phyloP scores from a whole-genome alignment of 2,113 vertebrate genomes.

The Melanerpes formicivorus region DNA sequence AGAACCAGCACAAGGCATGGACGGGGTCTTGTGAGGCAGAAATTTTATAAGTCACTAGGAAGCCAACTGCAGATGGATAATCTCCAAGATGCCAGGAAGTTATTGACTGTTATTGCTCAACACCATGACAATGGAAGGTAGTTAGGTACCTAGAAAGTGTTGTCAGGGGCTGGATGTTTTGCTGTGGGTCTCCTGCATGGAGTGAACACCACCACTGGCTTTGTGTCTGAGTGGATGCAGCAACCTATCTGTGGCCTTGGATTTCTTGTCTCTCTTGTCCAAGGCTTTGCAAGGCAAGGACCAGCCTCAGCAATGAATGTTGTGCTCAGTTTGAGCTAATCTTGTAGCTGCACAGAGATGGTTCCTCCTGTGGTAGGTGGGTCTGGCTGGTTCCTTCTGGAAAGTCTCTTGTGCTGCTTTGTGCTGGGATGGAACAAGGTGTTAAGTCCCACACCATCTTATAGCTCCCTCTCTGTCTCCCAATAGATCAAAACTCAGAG shows the following conservation, averaged over 20 bases:
- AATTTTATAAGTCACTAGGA: background rate
- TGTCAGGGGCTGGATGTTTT: background rate
- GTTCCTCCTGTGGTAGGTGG: background rate
- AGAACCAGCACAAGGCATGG: background rate
- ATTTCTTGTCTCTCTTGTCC: background rate
- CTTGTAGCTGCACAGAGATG: background rate
- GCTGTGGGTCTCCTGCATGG: background rate
- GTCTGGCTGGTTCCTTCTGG: background rate
- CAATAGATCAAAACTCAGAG: background rate
- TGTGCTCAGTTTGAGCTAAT: background rate
- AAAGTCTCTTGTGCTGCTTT: background rate
- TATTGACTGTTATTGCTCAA: constrained; percentile 6
- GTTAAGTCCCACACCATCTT: fast-evolving
- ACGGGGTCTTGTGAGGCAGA: background rate
- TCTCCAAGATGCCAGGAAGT: constrained; percentile 7
- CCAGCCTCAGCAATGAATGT: background rate
- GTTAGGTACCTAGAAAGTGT: background rate
- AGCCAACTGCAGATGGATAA: constrained; percentile 17
- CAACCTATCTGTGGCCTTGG: background rate
- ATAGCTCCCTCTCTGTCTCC: background rate
- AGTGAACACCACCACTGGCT: background rate
- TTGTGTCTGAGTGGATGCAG: background rate
- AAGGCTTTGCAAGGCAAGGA: background rate
- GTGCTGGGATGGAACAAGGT: fast-evolving
- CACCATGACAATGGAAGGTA: background rate